Conservation (phyloP, 1,140 invertebrate species). For the Drosophila orosa region DNA sequence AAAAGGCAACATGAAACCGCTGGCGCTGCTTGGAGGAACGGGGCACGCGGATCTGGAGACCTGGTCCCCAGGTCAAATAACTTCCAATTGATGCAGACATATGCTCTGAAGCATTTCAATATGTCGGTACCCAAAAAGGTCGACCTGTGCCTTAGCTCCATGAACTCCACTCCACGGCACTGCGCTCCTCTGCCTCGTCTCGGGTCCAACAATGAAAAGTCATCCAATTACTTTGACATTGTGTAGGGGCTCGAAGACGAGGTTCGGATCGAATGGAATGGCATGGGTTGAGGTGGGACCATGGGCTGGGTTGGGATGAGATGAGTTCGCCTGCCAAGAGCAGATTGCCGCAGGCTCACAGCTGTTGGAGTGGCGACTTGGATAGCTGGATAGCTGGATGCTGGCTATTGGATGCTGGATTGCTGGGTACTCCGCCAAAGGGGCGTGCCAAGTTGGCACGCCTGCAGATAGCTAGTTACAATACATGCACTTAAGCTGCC, state of each 20-base stretch:
- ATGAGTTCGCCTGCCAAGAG: slow-evolving; percentile 33
- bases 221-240: slow-evolving; percentile 82
- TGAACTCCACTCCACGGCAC: background rate
- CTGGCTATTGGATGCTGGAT: slow-evolving; percentile 27
- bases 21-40: background rate
- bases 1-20: slow-evolving; percentile 14
- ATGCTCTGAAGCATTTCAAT: slow-evolving; percentile 68
- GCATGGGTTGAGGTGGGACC: slow-evolving; percentile 11
- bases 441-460: slow-evolving; percentile 57
- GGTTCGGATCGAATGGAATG: slow-evolving; percentile 11
- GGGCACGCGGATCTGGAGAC: background rate
- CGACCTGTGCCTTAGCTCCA: slow-evolving; percentile 14
- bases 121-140: slow-evolving; percentile 47
- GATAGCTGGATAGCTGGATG: slow-evolving; percentile 14
- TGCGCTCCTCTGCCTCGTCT: background rate
- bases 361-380: slow-evolving; percentile 55
- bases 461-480: slow-evolving; percentile 73
- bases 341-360: slow-evolving; percentile 42
- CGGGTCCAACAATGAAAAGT: slow-evolving; percentile 58
- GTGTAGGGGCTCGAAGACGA: slow-evolving; percentile 34
- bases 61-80: slow-evolving; percentile 24
- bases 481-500: slow-evolving; percentile 61
- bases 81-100: slow-evolving; percentile 65
- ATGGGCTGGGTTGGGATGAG: slow-evolving; percentile 14
- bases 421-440: slow-evolving; percentile 30